A percentile compares a stretch with the other conserved stretches of the same genome.
Conservation (phyloP, 2,797 vertebrate genomes). For the Sternarchorhynchus goeldii region DNA sequence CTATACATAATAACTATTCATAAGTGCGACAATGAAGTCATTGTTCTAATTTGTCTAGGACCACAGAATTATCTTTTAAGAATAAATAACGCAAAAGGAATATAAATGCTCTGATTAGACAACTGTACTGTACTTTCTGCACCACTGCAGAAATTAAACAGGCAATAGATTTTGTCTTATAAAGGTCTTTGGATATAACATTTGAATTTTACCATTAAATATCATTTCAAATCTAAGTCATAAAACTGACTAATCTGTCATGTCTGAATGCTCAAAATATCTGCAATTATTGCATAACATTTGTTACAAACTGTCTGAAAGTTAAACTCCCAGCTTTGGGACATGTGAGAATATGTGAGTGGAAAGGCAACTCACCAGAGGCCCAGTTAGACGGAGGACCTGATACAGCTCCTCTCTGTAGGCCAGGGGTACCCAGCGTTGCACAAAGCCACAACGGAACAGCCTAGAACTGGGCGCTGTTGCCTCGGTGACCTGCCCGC, state of each 20-base stretch:
- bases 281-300: background rate
- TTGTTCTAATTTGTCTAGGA: too few relatives aligned
- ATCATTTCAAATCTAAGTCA: background rate
- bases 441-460: conserved; percentile 65
- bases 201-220: too few relatives aligned
- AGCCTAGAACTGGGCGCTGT: conserved; percentile 63
- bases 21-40: too few relatives aligned
- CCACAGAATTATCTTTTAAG: too few relatives aligned
- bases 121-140: too few relatives aligned
- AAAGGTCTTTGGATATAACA: too few relatives aligned
- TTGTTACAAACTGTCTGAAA: background rate
- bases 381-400: conserved; percentile 71
- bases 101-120: too few relatives aligned
- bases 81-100: too few relatives aligned
- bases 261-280: background rate
- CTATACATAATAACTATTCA: too few relatives aligned
- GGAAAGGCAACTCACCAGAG: conserved; percentile 71
- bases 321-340: background rate
- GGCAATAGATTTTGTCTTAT: too few relatives aligned
- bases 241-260: background rate
- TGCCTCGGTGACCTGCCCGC: conserved; percentile 62
- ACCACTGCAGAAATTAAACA: too few relatives aligned
- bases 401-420: conserved; percentile 79
- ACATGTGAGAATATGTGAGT: conserved; percentile 4
- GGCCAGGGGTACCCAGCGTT: conserved; percentile 68